These are phyloP conservation scores for Sesia bembeciformis DNA, from an alignment of 2,888 invertebrate genomes.

Conservation along the genomic window DNA sequence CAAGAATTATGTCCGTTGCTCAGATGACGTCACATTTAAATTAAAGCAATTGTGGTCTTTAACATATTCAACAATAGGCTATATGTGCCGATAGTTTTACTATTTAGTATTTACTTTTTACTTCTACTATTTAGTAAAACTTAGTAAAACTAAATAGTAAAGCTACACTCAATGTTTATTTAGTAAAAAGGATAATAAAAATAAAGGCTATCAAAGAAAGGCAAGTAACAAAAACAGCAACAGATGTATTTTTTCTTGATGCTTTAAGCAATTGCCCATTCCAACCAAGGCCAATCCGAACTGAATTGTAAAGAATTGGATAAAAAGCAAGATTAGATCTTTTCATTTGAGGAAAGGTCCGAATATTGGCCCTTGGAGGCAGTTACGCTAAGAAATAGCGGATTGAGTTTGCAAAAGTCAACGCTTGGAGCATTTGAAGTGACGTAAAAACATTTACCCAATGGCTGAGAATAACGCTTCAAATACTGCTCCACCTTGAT, in stretches of 20 bases:
- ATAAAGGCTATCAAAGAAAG: background rate
- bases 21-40: too few species aligned
- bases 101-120: too few species aligned
- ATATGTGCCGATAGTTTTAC: too few species aligned
- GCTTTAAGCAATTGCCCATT: slow-evolving; percentile 23
- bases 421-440: slow-evolving; percentile 11
- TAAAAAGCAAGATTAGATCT: slow-evolving; percentile 54
- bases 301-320: slow-evolving; percentile 38
- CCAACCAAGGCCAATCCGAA: slow-evolving; percentile 33
- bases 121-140: too few species aligned
- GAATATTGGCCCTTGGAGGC: slow-evolving; percentile 43
- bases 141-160: too few species aligned
- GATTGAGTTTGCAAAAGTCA: slow-evolving; percentile 38
- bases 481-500: background rate
- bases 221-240: slow-evolving; percentile 6
- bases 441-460: background rate
- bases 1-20: too few species aligned
- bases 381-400: slow-evolving; percentile 24
- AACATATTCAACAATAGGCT: too few species aligned
- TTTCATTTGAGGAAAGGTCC: slow-evolving; percentile 52
- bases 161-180: too few species aligned
- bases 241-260: slow-evolving; percentile 23
- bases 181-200: background rate
- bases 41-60: too few species aligned
- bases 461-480: background rate